Evolutionary conservation across 2,888 invertebrate genomes (phyloP), one percentile per base, ranked within the genome.

Genomic region (Deilephila elpenor): DNA sequence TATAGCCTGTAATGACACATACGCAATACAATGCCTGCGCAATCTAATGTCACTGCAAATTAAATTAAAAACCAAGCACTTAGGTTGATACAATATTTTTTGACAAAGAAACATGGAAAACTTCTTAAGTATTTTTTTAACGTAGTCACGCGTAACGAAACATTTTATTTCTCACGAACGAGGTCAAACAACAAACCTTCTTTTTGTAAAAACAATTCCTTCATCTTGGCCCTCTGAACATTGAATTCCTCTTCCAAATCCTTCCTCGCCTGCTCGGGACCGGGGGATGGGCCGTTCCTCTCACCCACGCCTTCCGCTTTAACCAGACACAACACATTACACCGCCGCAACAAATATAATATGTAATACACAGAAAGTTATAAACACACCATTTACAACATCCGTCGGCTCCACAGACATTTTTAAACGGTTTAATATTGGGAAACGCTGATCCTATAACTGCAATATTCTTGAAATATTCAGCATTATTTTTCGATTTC

Each of bases 171-270:
- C 17, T 37, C 19, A 37, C 17, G 3, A 76, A 77, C 74, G 77
- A 67, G 74, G 51, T 67, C 67, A 67, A 51, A 76, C 77, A 86
- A 90, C 91, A 86, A 95, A 98, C 98, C 97, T 97, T 99, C 99
- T 95, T 98, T 99, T 90, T 98, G 98, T 84, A 98, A 95, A 93
- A 97, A 99, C 75, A 99, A 93, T 84, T 98, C 98, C 95, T 98
- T 98, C 96, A 99, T 96, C 95, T 97, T 98, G 59, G 98, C 99
- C 82, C 99, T 95, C 90, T 99, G 98, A 76, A 96, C 93, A 88
- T 98, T 98, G 94, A 98, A 99, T 89, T 98, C 98, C 80, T 97
- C 97, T 84, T 97, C 97, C 86, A 98, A 96, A 85, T 96, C 96
- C 79, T 90, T 89, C 74, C 86, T 86, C 78, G 84, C 80, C 77